Evolutionary conservation across 2,888 invertebrate species (phyloP), one percentile per base, ranked within the genome.

Genomic region (Zygothrica quintamaculata): DNA sequence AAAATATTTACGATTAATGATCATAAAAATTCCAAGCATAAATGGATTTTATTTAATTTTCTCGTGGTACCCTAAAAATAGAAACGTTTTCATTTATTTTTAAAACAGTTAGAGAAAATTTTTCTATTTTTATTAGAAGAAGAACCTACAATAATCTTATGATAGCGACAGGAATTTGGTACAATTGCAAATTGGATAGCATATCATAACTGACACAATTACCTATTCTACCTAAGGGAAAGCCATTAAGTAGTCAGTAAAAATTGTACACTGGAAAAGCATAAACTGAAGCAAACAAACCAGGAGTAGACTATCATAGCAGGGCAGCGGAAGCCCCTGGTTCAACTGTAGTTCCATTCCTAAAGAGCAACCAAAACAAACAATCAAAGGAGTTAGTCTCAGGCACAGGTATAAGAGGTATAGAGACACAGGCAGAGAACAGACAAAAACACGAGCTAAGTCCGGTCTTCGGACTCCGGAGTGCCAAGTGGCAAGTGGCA

Each of bases 11-110:
- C 58, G 43, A 76, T 65, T 75, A 40, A 70, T 48, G 48, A 31
- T 25, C 42, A 76, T 76, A 84, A 79, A 80, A 84, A 74, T 80
- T 87, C 81, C 84, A 80, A 67, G 65, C 61, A 86, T 82, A 70
- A 86, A 86, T 70, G 74, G 75, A 53, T 78, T 76, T 74, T 53
- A 65, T 69, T 59, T 60, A 61, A 62, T 33, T 74, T 57, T 29
- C 52, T 43, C 39, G 62, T 50, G 57, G 59, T 60, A 40, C 36
- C 33, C 22, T 1, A 8, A 6, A 13, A 33, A 70, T 51, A 16
- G 55, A 65, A 71, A 37, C 22, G 47, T 18, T 48, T 44, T 44
- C 26, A 52, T 61, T 79, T 76, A 60, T 75, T 73, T 75, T 26
- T 40, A 52, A 64, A 56, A 33, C 53, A 36, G 25, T 9, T 46